phyloP scores from a whole-genome alignment of 1,140 invertebrate genomes.

The Papilio polyxenes region DNA sequence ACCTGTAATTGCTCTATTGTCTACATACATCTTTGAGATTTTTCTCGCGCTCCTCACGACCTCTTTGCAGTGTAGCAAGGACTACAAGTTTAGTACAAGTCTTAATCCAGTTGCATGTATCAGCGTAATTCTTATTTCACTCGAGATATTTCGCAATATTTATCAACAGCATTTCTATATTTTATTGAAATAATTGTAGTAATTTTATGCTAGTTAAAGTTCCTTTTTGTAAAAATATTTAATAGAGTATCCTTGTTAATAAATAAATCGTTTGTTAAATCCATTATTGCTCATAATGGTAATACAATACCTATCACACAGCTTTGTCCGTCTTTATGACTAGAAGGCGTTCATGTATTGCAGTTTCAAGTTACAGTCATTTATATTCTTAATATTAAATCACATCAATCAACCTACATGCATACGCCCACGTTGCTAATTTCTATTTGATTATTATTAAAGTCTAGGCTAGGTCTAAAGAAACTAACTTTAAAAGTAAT shows the following conservation, averaged over 20 bases:
- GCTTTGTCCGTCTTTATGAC: not conserved
- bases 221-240: not conserved
- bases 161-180: not conserved
- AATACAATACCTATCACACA: not conserved
- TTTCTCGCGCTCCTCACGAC: not conserved
- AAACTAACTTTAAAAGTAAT: too few species aligned
- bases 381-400: too few species aligned
- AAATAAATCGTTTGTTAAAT: not conserved
- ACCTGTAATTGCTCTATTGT: constrained; percentile 12
- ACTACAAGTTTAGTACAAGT: too few species aligned
- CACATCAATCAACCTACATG: too few species aligned
- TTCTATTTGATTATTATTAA: too few species aligned
- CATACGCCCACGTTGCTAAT: too few species aligned
- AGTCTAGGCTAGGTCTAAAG: too few species aligned
- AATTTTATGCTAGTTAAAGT: too few species aligned
- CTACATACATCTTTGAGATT: not conserved
- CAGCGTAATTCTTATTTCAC: not conserved
- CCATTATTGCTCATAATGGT: not conserved
- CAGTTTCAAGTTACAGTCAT: not conserved
- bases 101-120: not conserved
- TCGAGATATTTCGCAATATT: not conserved
- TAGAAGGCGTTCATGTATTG: not conserved
- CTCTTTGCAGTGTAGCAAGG: not conserved
- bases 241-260: not conserved
- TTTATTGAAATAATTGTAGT: not conserved